Evolutionary conservation across 30 jellyfish, hydroid and myxozoan genomes (phyloP).

Genomic region (Rhopilema esculentum): DNA sequence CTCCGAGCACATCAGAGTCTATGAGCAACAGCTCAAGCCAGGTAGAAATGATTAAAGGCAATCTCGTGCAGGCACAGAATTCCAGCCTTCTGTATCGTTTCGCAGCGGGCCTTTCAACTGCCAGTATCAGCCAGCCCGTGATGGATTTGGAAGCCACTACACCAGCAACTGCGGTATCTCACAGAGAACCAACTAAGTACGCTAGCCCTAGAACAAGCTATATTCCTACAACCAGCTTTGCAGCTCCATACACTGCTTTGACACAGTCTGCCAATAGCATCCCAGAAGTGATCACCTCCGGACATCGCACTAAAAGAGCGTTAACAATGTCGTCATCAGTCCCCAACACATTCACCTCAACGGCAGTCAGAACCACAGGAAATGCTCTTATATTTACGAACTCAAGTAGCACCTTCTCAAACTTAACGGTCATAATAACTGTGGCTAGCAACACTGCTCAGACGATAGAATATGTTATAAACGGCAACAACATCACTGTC

Average conservation of each 20-base stretch:
- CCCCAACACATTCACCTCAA: neutral
- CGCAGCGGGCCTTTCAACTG: neutral
- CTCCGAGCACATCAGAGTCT: neutral
- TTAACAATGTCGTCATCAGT: neutral
- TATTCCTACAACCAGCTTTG: slow-evolving; percentile 30
- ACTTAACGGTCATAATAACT: neutral
- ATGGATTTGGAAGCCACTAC: neutral
- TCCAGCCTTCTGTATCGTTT: neutral
- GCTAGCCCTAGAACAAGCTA: slow-evolving; percentile 23
- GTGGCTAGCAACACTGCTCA: neutral
- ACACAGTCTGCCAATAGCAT: neutral
- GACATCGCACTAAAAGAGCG: slow-evolving; percentile 22
- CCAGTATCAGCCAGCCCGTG: neutral
- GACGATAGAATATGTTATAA: neutral
- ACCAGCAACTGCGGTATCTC: neutral
- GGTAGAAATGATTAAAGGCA: neutral
- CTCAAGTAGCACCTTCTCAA: neutral
- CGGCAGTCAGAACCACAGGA: neutral
- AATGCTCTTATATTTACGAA: slow-evolving; percentile 4
- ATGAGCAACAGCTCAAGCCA: neutral
- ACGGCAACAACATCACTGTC: neutral
- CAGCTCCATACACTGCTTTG: slow-evolving; percentile 8
- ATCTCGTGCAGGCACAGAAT: neutral
- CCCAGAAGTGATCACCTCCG: neutral
- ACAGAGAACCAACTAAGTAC: neutral